Evolutionary conservation across 2,113 vertebrate genomes (phyloP), one percentile per base, ranked within the genome.

Genomic region (Dicerorhinus sumatrensis): DNA sequence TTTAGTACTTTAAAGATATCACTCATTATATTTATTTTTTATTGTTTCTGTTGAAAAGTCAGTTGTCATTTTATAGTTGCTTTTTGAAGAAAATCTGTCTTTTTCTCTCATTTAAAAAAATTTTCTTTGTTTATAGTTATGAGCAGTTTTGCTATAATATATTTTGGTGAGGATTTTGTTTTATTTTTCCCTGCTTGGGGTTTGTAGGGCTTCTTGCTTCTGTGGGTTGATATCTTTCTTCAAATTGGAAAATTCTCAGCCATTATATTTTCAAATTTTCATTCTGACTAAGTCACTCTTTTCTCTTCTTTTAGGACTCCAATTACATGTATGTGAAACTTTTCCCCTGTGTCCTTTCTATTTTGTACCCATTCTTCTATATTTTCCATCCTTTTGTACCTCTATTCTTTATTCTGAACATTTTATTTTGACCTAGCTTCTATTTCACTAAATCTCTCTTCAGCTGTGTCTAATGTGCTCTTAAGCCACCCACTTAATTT

Each of bases 261-360:
- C 36, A 27, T 56, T 56, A 27, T 39, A 48, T 60, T 75, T 54
- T 33, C 69, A 33, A 13, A 2, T 39, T 62, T 81, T 46, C 42
- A 42, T 89, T 60, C 84, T 60, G 31, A 36, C 5, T 18, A 46
- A 14, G 31, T 29, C 33, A 46, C 7, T 79, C n/a, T 42, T 42
- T 31, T 4, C 33, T 12, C 65, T 72, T 25, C 73, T 69, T 75
- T 31, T 76, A 73, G 33, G 33, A 70, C 29, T 58, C 42, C 18
- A 46, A 0, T 39, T 5, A 1, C 20, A 17, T 46, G 16, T 2
- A 2, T 16, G 17, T 42, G 18, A 12, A 6, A 27, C 31, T 3
- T 20, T 9, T 46, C 46, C 29, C 51, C 33, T 82, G 21, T 12
- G 3, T 72, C 21, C 29, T 63, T 51, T 70, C 42, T 33, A 31